Evolutionary conservation across 2,113 vertebrate genomes (phyloP), one percentile per base, ranked within the genome.

Genomic region (Esox niger): DNA sequence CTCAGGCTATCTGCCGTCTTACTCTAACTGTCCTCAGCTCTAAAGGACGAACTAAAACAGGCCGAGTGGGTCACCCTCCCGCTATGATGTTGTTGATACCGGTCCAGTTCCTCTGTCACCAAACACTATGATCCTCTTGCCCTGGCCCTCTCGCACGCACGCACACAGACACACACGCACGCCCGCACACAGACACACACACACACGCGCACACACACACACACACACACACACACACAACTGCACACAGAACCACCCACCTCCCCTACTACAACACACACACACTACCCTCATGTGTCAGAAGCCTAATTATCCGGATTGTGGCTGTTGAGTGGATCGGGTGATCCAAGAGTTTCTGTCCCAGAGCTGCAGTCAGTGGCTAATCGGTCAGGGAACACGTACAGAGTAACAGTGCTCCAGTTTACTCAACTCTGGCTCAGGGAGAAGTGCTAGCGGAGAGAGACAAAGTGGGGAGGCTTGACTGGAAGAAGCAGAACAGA

Each of bases 51-150:
- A 84, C 66, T 62, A 59, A 66, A 82, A 79, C 70, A 57, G 69
- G 47, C 17, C 56, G 73, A 66, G 64, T 74, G 61, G 70, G 76
- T 82, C 78, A 32, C 59, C 73, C 1, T 69, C 76, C 70, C 66
- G 64, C 66, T 74, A 77, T 76, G 75, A 64, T 71, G 76, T 66
- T 77, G 64, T 68, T 82, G 77, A 47, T 79, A 66, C 70, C 79
- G 75, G 43, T 79, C 84, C 67, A 84, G 84, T 82, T 88, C 77
- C 79, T 62, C 80, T 78, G 87, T 90, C 83, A 89, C 81, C 80
- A 60, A 88, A 90, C 87, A 90, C 88, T 79, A 59, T 65, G 76
- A 86, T 81, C 73, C 75, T 71, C 71, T 80, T 81, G 75, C 74
- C 83, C 79, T 68, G 66, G 54, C 75, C 2, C 21, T 23, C 8